Evolutionary conservation across 2,888 invertebrate species (phyloP).

Genomic region (Mythimna albipuncta): DNA sequence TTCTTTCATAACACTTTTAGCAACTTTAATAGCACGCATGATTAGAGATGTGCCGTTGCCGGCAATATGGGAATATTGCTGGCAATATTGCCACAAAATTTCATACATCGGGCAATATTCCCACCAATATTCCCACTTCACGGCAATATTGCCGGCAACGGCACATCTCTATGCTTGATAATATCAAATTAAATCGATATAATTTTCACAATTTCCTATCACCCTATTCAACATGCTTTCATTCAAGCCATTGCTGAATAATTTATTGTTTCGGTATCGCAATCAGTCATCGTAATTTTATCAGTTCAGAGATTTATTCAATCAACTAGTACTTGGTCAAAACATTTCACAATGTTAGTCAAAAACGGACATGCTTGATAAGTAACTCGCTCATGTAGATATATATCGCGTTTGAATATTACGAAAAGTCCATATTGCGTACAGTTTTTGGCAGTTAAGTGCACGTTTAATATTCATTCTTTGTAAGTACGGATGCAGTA

Average conservation of each 20-base stretch:
- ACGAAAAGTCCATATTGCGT: constrained; percentile 65
- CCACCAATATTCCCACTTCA: too few species aligned
- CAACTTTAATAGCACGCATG: not conserved
- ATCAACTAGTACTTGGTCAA: constrained; percentile 67
- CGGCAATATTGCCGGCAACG: too few species aligned
- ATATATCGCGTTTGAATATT: constrained; percentile 66
- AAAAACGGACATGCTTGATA: constrained; percentile 67
- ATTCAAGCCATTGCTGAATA: constrained; percentile 31
- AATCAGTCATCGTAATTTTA: constrained; percentile 56
- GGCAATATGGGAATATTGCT: too few species aligned
- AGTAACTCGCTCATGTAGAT: constrained; percentile 58
- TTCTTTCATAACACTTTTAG: not conserved
- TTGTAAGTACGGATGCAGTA: constrained; percentile 17
- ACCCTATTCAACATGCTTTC: constrained; percentile 41
- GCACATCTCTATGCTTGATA: not conserved
- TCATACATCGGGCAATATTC: too few species aligned
- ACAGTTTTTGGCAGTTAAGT: constrained; percentile 44
- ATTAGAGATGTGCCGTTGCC: too few species aligned
- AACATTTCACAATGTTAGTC: constrained; percentile 72
- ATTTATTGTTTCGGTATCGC: constrained; percentile 49
- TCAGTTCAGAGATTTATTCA: constrained; percentile 63
- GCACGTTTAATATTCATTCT: constrained; percentile 39
- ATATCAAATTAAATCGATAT: constrained; percentile 1
- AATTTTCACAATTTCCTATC: constrained; percentile 50
- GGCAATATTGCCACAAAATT: too few species aligned